phyloP scores from a whole-genome alignment of 2,113 vertebrate genomes.

The Calidris pugnax region DNA sequence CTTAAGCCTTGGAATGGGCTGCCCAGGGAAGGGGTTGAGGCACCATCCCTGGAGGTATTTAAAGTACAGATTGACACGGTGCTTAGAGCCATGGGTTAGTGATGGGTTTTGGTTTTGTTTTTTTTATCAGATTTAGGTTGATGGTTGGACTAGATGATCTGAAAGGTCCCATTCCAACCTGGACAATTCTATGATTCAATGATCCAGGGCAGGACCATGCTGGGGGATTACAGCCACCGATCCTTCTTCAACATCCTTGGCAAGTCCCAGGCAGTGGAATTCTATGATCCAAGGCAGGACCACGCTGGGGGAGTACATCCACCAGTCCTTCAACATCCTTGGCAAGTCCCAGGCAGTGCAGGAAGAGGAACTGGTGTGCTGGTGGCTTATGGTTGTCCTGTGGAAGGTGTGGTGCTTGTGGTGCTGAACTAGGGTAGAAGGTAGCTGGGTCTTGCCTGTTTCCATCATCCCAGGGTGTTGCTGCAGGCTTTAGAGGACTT shows the following conservation, averaged over 20 bases:
- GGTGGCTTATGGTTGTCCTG: not conserved
- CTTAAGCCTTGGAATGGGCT: too few species aligned
- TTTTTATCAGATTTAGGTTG: too few species aligned
- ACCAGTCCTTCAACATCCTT: fast-evolving
- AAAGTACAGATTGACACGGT: too few species aligned
- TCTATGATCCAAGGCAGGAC: not conserved
- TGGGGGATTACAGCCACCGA: not conserved
- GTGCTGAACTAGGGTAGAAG: not conserved
- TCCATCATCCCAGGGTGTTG: fast-evolving
- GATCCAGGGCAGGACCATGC: not conserved
- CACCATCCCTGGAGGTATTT: too few species aligned
- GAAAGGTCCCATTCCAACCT: too few species aligned
- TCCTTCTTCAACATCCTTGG: not conserved
- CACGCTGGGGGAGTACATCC: not conserved
- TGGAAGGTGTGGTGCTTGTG: not conserved
- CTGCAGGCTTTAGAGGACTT: not conserved
- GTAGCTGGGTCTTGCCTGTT: not conserved
- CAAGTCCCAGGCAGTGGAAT: not conserved
- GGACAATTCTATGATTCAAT: too few species aligned
- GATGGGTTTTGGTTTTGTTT: too few species aligned
- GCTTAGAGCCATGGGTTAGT: too few species aligned
- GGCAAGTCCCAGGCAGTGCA: not conserved
- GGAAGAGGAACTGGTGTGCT: fast-evolving
- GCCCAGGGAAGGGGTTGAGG: too few species aligned
- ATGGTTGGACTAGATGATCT: too few species aligned